A percentile compares a stretch with the other conserved stretches of the same genome.
phyloP scores from a whole-genome alignment of 2,888 invertebrate genomes.

The Mesorhabditis sp. region DNA sequence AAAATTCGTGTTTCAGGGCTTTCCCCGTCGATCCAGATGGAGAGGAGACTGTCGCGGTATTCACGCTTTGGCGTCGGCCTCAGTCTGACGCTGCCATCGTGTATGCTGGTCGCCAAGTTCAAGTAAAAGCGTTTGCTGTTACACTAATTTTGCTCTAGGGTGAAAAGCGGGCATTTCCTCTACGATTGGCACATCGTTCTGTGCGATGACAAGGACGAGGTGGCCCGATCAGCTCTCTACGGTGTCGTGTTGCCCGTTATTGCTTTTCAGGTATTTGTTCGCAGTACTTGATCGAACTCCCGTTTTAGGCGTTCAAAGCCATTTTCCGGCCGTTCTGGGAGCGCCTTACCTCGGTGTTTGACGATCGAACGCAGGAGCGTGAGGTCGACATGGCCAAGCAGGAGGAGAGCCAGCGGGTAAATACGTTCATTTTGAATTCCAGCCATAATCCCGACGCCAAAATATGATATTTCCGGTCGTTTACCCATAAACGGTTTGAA shows the following conservation, averaged over 20 bases:
- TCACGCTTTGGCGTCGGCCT: constrained; percentile 43
- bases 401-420: constrained; percentile 30
- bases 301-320: constrained; percentile 21
- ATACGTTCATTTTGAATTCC: too few species aligned
- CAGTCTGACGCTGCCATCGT: constrained; percentile 45
- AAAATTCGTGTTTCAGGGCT: constrained; percentile 25
- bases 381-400: constrained; percentile 47
- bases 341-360: constrained; percentile 32
- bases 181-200: constrained; percentile 53
- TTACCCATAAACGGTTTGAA: too few species aligned
- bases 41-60: constrained; percentile 43
- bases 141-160: constrained; percentile 20
- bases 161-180: constrained; percentile 43
- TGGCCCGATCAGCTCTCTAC: constrained; percentile 43
- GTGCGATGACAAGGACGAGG: constrained; percentile 52
- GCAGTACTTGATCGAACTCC: background rate
- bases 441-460: too few species aligned
- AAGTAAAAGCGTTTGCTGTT: constrained; percentile 23
- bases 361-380: constrained; percentile 32
- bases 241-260: constrained; percentile 47
- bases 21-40: constrained; percentile 44
- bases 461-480: too few species aligned
- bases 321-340: constrained; percentile 41
- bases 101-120: constrained; percentile 44
- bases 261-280: constrained; percentile 22